Percentiles rank a stretch among this genome's conserved stretches.
Conservation (phyloP, 2,888 invertebrate genomes). For the Arctia plantaginis region DNA sequence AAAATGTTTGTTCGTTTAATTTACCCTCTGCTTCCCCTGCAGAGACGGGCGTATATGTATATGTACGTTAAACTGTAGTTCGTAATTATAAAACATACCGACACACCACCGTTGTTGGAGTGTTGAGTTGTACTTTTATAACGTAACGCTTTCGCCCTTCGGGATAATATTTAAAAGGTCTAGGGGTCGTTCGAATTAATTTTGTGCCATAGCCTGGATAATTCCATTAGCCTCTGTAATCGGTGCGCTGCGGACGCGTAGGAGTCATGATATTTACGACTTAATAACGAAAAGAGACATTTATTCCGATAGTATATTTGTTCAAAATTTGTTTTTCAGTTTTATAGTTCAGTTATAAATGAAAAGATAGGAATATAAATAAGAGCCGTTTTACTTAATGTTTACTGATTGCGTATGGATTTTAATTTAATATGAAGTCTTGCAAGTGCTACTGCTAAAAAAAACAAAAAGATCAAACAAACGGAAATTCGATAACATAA, state of each 20-base stretch:
- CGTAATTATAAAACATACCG: conserved; percentile 21
- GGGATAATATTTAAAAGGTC: conserved; percentile 69
- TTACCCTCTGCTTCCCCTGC: no score
- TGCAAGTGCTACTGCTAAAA: neutral
- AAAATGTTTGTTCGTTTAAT: no score
- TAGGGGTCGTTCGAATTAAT: conserved; percentile 71
- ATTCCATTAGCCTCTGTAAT: conserved; percentile 72
- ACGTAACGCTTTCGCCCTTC: conserved; percentile 59
- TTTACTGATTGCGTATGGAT: neutral
- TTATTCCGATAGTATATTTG: conserved; percentile 47
- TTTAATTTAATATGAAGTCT: neutral
- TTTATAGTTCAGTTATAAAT: conserved; percentile 3
- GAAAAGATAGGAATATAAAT: neutral
- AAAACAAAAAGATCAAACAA: neutral
- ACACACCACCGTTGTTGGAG: conserved; percentile 34
- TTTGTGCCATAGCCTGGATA: conserved; percentile 72
- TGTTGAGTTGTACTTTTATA: conserved; percentile 60
- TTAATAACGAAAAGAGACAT: conserved; percentile 66
- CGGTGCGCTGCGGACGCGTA: conserved; percentile 55
- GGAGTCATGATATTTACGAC: conserved; percentile 66
- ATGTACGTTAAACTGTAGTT: neutral
- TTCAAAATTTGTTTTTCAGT: conserved; percentile 27
- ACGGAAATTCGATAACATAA: neutral
- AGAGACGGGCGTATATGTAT: neutral
- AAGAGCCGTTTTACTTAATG: neutral